phyloP scores from a whole-genome alignment of 2,797 vertebrate species.

The Silurus aristotelis region DNA sequence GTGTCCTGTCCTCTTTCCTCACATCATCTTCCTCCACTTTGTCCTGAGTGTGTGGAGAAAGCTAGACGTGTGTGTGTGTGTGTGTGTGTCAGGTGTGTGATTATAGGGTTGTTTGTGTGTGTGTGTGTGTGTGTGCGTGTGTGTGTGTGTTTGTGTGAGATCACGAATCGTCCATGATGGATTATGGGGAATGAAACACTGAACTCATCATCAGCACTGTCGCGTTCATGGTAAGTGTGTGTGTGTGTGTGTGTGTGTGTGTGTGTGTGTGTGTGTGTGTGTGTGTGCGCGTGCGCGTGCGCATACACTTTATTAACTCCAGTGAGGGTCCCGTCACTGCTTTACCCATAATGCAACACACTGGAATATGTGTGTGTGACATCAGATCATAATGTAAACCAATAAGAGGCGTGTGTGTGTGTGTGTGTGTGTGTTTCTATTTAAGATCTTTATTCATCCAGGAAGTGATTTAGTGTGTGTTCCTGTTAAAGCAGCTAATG shows the following conservation, averaged over 20 bases:
- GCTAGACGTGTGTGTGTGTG: not conserved
- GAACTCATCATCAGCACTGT: conserved; percentile 34
- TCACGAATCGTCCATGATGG: conserved; percentile 2
- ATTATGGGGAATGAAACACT: conserved; percentile 29
- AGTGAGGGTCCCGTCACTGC: not conserved
- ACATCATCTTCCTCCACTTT: conserved; percentile 58
- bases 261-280: conserved; percentile 8
- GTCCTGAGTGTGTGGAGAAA: not conserved
- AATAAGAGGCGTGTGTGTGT: not conserved
- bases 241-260: conserved; percentile 20
- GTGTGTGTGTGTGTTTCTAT: not conserved
- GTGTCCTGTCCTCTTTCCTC: conserved; percentile 36
- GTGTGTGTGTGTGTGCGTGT: not conserved
- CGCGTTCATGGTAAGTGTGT: conserved; percentile 54
- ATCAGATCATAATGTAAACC: not conserved
- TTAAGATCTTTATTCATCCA: not conserved
- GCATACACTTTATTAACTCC: not conserved
- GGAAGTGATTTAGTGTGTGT: not conserved
- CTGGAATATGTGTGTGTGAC: not conserved
- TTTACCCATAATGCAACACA: not conserved
- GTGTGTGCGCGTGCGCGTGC: conserved; percentile 1
- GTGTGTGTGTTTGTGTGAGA: not conserved
- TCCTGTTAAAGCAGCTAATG: too few relatives aligned
- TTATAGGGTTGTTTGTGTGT: not conserved
- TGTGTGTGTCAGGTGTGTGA: not conserved